A percentile compares a stretch with the other conserved stretches of the same genome.
Evolutionary conservation across 2,113 vertebrate genomes (phyloP).

Genomic region (Microcebus murinus): DNA sequence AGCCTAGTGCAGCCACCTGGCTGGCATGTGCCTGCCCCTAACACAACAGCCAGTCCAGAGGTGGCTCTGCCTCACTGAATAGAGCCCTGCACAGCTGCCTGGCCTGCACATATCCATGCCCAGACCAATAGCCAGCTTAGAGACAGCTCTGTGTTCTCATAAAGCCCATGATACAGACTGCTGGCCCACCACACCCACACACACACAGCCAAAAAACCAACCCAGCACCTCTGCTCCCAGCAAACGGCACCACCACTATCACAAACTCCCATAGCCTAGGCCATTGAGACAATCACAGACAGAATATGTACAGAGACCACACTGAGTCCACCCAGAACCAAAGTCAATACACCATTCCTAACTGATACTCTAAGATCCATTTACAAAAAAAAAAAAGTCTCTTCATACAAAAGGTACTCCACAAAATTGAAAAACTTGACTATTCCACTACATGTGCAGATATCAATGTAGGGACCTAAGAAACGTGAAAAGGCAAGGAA

Average conservation of each 20-base stretch:
- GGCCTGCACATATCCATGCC: background rate
- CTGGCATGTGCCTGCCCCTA: too few species aligned
- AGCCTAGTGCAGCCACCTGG: too few species aligned
- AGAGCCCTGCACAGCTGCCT: background rate
- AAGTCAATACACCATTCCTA: background rate
- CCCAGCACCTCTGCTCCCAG: background rate
- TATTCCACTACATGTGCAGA: background rate
- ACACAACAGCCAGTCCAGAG: too few species aligned
- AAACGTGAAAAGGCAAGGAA: background rate
- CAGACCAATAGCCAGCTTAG: background rate
- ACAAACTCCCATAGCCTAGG: background rate
- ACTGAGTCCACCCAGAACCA: background rate
- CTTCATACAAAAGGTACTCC: background rate
- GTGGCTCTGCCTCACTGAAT: too few species aligned
- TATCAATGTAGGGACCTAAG: background rate
- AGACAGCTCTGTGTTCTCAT: background rate
- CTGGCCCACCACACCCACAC: background rate
- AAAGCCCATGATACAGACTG: background rate
- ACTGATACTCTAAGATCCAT: background rate
- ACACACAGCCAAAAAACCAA: background rate
- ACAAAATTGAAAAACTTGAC: background rate
- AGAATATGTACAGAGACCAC: background rate
- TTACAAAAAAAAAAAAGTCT: background rate
- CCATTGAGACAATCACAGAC: background rate
- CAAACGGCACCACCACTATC: background rate